These are phyloP conservation scores for Myotis vivesi DNA, from an alignment of 2,797 vertebrate genomes.

Conservation along the genomic window DNA sequence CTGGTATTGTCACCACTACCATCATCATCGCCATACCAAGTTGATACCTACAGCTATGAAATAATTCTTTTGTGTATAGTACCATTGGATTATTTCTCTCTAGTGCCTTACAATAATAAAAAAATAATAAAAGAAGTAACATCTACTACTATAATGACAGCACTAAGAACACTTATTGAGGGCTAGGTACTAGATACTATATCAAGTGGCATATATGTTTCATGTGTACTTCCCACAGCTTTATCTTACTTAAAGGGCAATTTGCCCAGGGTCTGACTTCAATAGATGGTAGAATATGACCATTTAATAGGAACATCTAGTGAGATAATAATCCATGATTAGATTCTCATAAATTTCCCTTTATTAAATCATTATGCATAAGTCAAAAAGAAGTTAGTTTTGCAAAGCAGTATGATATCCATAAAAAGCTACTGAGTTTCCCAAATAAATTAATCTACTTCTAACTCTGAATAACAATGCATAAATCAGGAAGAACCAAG, in stretches of 20 bases:
- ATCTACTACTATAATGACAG: not conserved
- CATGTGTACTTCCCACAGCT: not conserved
- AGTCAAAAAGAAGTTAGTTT: not conserved
- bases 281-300: not conserved
- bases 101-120: not conserved
- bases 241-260: not conserved
- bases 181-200: not conserved
- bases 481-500: not conserved
- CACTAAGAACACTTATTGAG: not conserved
- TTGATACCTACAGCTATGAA: not conserved
- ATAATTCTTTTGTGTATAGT: not conserved
- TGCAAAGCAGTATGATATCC: not conserved
- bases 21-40: not conserved
- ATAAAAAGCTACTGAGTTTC: not conserved
- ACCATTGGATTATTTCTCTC: not conserved
- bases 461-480: not conserved
- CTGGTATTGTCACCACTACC: not conserved
- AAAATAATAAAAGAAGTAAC: not conserved
- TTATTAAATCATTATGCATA: slow-evolving; percentile 1
- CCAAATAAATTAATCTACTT: not conserved
- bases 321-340: slow-evolving; percentile 16
- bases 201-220: not conserved
- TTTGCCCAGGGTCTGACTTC: not conserved
- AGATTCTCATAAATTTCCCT: slow-evolving; percentile 15
- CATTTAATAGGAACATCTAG: not conserved